Evolutionary conservation across 2,113 vertebrate genomes (phyloP).

Genomic region (Motacilla tschutschensis): DNA sequence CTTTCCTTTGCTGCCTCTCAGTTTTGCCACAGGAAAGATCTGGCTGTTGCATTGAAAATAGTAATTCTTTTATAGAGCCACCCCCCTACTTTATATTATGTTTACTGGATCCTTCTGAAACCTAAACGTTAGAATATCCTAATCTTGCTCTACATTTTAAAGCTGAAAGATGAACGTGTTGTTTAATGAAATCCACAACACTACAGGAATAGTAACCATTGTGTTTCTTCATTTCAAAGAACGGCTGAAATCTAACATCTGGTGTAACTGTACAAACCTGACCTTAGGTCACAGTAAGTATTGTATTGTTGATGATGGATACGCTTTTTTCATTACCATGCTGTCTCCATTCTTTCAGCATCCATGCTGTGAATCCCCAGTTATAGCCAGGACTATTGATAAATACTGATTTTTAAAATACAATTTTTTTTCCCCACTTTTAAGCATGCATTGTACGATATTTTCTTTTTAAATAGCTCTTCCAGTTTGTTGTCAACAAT

Average conservation of each 20-base stretch:
- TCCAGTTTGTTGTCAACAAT: slow-evolving; percentile 58
- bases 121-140: slow-evolving; percentile 32
- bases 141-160: slow-evolving; percentile 33
- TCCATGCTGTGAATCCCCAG: slow-evolving; percentile 51
- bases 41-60: neutral
- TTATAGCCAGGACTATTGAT: slow-evolving; percentile 50
- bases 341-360: slow-evolving; percentile 61
- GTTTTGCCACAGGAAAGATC: neutral
- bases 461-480: neutral
- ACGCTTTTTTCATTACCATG: slow-evolving; percentile 65
- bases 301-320: slow-evolving; percentile 61
- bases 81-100: slow-evolving; percentile 3
- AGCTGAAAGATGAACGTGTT: slow-evolving; percentile 58
- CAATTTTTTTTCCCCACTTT: neutral
- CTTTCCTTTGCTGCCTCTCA: neutral
- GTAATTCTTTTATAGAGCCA: neutral
- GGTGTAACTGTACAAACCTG: slow-evolving; percentile 51
- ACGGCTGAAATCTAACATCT: slow-evolving; percentile 52
- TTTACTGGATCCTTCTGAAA: slow-evolving; percentile 26
- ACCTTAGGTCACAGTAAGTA: slow-evolving; percentile 55
- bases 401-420: slow-evolving; percentile 58
- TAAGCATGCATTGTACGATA: neutral
- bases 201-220: slow-evolving; percentile 42
- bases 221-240: slow-evolving; percentile 54
- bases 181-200: slow-evolving; percentile 63